Percentiles rank a stretch among this genome's conserved stretches.
Evolutionary conservation across 2,113 vertebrate genomes (phyloP).

Genomic region (Oreochromis aureus): DNA sequence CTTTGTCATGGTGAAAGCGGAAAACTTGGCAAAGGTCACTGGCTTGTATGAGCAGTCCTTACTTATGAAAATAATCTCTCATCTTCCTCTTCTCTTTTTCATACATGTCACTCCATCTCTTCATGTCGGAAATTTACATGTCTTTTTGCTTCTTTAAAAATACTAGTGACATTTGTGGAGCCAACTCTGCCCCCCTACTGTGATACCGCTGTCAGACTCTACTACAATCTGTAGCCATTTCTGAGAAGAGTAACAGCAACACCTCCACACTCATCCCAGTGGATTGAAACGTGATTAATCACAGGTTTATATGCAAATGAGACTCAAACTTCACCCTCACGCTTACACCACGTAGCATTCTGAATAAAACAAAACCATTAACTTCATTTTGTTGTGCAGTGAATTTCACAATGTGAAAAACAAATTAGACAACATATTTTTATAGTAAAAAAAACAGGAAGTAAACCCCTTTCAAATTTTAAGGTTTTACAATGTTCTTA

Average conservation of each 20-base stretch:
- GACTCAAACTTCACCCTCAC: background rate
- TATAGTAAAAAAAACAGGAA: background rate
- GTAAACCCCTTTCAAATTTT: background rate
- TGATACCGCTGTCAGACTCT: too few relatives aligned
- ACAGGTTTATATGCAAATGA: background rate
- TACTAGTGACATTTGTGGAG: background rate
- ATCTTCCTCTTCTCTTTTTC: background rate
- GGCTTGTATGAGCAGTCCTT: background rate
- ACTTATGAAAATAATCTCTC: background rate
- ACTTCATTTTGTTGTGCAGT: background rate
- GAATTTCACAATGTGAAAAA: background rate
- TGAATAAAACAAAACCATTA: background rate
- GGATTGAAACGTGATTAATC: background rate
- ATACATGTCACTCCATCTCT: background rate
- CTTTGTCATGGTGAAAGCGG: background rate
- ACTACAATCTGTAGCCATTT: background rate
- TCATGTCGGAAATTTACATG: background rate
- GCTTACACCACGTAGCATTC: background rate
- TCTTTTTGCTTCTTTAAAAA: background rate
- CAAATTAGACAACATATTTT: background rate
- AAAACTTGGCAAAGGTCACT: background rate
- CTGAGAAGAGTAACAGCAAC: background rate
- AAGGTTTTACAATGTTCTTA: background rate
- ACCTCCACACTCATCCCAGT: background rate
- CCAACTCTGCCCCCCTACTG: background rate